Evolutionary conservation across 2,113 vertebrate genomes (phyloP), one percentile per base, ranked within the genome.

Genomic region (Oryzias curvinotus): DNA sequence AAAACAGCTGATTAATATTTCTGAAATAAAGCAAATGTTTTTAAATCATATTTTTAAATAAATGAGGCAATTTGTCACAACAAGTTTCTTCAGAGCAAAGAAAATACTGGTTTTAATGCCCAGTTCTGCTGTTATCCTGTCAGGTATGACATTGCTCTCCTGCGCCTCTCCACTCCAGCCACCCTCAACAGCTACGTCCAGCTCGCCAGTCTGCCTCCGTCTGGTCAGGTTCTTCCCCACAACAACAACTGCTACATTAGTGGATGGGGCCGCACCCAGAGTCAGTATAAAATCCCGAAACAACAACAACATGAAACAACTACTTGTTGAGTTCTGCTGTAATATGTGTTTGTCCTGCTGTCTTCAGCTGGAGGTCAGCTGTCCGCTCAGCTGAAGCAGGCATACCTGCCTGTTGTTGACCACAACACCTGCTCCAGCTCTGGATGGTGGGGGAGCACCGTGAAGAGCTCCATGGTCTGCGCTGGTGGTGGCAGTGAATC

Each of bases 111-210:
- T 36, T 36, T 28, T 15, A 8, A 10, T 19, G n/a, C 19, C 47
- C 10, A 8, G 2, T 3, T 7, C 6, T 7, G n/a, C 7, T 19
- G 47, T 15, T 1, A 14, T 19, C 14, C 13, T 25, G 0, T 41
- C 83, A 98, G 95, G 25, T 94, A 90, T 28, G 94, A 98, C 84
- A 96, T 97, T 5, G 94, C 95, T 30, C 76, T 97, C 45, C 77
- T 98, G 71, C 91, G 81, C 49, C 92, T 97, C 83, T 71, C 88
- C 54, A 2, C 82, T 51, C 89, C 52, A 0, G 93, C 91, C 23
- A 60, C 69, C 51, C 90, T 98, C 21, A 96, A 94, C 91, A 80
- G 3, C 71, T 67, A 92, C 0, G 91, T 97, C 71, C 77, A 95
- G 87, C 88, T 96, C 59, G 94, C 67, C 0, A 28, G 48, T 13